phyloP scores from a whole-genome alignment of 37 sponge, comb jelly and placozoan genomes.

The Ianthella basta region DNA sequence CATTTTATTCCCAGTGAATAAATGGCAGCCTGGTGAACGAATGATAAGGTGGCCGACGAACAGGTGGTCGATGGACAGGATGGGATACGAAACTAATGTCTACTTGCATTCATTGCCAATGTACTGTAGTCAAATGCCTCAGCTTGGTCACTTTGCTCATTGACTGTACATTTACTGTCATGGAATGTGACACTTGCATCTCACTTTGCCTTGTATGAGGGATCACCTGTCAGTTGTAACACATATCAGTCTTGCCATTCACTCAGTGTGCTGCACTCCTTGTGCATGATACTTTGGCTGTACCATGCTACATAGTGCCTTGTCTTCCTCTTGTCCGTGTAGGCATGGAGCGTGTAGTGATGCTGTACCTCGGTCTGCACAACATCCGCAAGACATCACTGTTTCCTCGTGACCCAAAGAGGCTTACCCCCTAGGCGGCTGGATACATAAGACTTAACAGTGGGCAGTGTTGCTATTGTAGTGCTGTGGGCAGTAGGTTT shows the following conservation, averaged over 20 bases:
- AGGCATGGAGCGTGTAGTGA: conserved; percentile 97
- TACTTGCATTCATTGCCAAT: too few relatives aligned
- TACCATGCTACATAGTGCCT: neutral
- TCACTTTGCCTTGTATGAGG: neutral
- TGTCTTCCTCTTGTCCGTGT: neutral
- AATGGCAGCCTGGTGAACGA: too few relatives aligned
- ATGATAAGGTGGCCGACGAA: too few relatives aligned
- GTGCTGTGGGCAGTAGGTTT: too few relatives aligned
- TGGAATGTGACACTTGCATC: neutral
- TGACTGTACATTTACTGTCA: neutral
- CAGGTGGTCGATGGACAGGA: too few relatives aligned
- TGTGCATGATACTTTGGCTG: neutral
- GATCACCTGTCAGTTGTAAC: too few relatives aligned
- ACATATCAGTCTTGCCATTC: too few relatives aligned
- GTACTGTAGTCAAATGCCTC: too few relatives aligned
- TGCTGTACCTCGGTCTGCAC: conserved; percentile 96
- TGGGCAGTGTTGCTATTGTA: too few relatives aligned
- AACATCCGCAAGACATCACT: conserved; percentile 98
- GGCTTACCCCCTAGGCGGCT: conserved; percentile 87
- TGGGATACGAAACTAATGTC: too few relatives aligned
- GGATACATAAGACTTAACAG: neutral
- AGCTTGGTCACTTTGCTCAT: neutral
- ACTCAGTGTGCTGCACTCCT: neutral
- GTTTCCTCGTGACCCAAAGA: conserved; percentile 98
- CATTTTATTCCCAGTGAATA: too few relatives aligned